Conservation (phyloP, 2,888 invertebrate genomes). For the Conus canariensis region DNA sequence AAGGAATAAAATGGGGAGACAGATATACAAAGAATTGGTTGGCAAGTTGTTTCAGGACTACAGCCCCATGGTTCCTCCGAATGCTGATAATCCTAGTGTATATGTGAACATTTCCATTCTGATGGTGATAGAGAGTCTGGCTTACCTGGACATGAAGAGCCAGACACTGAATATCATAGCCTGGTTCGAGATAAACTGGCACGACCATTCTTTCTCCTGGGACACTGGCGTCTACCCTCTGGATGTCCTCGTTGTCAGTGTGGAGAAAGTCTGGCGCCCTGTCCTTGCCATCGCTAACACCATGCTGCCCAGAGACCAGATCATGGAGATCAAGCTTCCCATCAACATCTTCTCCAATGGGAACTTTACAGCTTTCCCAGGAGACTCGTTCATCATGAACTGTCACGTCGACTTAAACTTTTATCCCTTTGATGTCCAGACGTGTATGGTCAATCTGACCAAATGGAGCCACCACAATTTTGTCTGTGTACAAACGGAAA, state of each 20-base stretch:
- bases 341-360: neutral
- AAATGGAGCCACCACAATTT: neutral
- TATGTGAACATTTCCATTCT: neutral
- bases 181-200: conserved; percentile 30
- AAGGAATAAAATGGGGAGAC: neutral
- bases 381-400: neutral
- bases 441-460: neutral
- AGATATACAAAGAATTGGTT: conserved; percentile 12
- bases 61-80: neutral
- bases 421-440: conserved; percentile 36
- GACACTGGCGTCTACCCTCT: neutral
- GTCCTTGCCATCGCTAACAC: conserved; percentile 27
- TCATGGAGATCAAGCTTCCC: conserved; percentile 10
- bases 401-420: conserved; percentile 19
- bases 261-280: conserved; percentile 10
- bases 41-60: neutral
- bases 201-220: conserved; percentile 7
- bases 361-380: neutral
- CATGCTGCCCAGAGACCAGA: conserved; percentile 8
- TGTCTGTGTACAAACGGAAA: neutral
- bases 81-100: neutral
- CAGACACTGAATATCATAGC: conserved; percentile 13
- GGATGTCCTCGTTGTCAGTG: neutral
- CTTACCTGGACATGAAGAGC: conserved; percentile 18
- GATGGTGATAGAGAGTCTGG: conserved; percentile 9